Conservation (phyloP, 2,888 invertebrate species). For the Amphipyra tragopoginis region DNA sequence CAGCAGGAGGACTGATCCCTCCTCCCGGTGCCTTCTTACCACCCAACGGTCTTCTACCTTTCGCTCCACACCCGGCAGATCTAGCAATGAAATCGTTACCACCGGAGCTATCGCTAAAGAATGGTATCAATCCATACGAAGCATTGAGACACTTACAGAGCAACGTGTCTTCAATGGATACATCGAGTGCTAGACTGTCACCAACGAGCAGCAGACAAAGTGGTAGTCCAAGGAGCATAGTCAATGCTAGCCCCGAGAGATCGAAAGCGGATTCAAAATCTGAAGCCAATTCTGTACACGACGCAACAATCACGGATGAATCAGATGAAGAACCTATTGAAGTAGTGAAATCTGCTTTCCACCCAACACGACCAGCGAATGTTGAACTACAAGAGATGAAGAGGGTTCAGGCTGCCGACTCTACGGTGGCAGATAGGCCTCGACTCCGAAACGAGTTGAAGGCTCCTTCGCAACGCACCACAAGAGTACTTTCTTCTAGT, state of each 20-base stretch:
- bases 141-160: slow-evolving; percentile 85
- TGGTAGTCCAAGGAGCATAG: slow-evolving; percentile 85
- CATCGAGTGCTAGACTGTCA: slow-evolving; percentile 86
- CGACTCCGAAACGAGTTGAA: slow-evolving; percentile 89
- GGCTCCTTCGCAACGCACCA: slow-evolving; percentile 89
- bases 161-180: slow-evolving; percentile 84
- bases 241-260: slow-evolving; percentile 84
- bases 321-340: slow-evolving; percentile 94
- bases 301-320: slow-evolving; percentile 90
- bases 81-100: slow-evolving; percentile 85
- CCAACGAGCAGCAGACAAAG: slow-evolving; percentile 90
- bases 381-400: slow-evolving; percentile 89
- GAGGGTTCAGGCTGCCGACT: slow-evolving; percentile 90
- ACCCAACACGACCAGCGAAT: slow-evolving; percentile 91
- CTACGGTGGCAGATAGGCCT: slow-evolving; percentile 89
- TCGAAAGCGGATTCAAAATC: slow-evolving; percentile 89
- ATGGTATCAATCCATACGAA: slow-evolving; percentile 90
- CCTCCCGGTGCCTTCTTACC: slow-evolving; percentile 90
- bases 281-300: slow-evolving; percentile 91
- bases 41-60: slow-evolving; percentile 88
- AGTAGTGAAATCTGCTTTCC: slow-evolving; percentile 94
- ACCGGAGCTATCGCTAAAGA: slow-evolving; percentile 86
- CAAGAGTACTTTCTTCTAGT: slow-evolving; percentile 80
- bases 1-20: slow-evolving; percentile 88
- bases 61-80: slow-evolving; percentile 88